Evolutionary conservation across 2,888 invertebrate species (phyloP), one percentile per base, ranked within the genome.

Genomic region (Dryocosmus kuriphilus): DNA sequence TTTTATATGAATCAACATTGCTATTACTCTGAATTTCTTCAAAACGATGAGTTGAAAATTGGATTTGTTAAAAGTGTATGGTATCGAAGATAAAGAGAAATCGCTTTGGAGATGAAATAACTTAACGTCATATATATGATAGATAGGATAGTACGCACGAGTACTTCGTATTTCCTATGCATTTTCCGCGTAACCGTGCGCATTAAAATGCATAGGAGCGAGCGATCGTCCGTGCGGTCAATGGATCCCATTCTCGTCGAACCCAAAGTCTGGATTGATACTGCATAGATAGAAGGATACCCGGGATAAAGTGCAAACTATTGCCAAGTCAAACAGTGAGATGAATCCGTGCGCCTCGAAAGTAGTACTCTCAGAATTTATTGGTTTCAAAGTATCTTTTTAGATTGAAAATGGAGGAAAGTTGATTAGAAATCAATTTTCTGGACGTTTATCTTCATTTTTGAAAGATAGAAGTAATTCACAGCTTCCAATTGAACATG

Each of bases 241-340:
- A 71, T 71, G 71, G 51, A 71, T 71, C 71, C 55, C 71, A 71
- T 71, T 71, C 71, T 71, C 71, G 71, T 51, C 71, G 7, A 71
- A 71, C 71, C 55, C 51, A 71, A 51, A 71, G 71, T 46, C 51
- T 71, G 71, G 30, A 71, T 71, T 71, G 71, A 71, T 71, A 51
- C 67, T 67, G 46, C 46, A 46, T 46, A 46, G 41, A 46, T 67
- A 27, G 67, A 32, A 71, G 46, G 71, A 71, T 71, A 71, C 32
- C 51, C n/a, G 30, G 71, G 51, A 71, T 71, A 71, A 71, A 71
- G 71, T 71, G 71, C 71, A 46, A 71, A 71, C 71, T 71, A 71
- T 71, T 51, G 71, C 71, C 71, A 71, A 71, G 51, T 27, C 46
- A 67, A 67, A 67, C 67, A 65, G 1, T 65, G 22, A 65, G 51